These are phyloP conservation scores for Bujurquina vittata DNA, from an alignment of 2,113 vertebrate species.

Conservation along the genomic window DNA sequence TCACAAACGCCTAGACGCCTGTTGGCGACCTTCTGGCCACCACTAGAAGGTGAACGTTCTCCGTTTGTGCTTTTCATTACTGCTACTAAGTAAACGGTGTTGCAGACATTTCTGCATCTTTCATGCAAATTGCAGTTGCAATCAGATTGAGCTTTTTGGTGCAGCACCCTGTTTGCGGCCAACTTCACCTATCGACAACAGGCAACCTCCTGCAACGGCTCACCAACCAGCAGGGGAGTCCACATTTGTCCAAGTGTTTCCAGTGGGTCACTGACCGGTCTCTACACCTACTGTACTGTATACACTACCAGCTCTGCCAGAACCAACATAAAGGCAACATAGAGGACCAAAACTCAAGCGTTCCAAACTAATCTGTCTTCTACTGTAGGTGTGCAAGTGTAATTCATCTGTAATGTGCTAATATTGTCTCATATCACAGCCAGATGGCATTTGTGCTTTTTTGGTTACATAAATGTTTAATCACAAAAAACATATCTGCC, in stretches of 20 bases:
- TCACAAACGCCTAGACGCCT: background rate
- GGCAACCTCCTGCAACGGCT: background rate
- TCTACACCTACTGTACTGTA: background rate
- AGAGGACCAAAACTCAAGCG: background rate
- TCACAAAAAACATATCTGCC: background rate
- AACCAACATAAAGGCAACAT: background rate
- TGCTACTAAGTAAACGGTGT: background rate
- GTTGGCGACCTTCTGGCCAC: background rate
- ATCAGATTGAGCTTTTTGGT: background rate
- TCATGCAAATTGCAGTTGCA: background rate
- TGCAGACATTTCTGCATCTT: background rate
- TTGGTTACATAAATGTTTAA: background rate
- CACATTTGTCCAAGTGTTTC: background rate
- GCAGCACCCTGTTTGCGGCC: background rate
- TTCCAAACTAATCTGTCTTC: too few relatives aligned
- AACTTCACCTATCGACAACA: background rate
- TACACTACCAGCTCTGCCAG: background rate
- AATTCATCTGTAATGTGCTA: background rate
- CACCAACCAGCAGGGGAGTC: too few relatives aligned
- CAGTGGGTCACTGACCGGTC: too few relatives aligned
- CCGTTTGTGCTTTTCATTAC: background rate
- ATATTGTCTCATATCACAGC: background rate
- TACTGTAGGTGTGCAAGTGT: too few relatives aligned
- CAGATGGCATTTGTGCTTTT: background rate
- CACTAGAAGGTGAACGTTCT: background rate